Conservation (phyloP, 2,888 invertebrate genomes). For the Epiperipatus broadwayi region DNA sequence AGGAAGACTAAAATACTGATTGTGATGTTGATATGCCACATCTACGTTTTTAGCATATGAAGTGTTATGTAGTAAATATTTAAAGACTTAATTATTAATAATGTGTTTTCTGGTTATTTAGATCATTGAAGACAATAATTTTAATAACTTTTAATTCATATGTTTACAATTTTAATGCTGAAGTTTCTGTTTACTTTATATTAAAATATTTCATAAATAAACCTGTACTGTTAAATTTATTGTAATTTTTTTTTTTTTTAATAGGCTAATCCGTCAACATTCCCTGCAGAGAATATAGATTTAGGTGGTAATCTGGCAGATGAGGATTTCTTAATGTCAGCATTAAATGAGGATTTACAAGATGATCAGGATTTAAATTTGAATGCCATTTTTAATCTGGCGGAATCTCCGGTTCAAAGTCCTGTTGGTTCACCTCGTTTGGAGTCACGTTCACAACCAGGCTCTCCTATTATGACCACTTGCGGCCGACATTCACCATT, state of each 20-base stretch:
- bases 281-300: slow-evolving; percentile 25
- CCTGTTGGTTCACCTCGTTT: slow-evolving; percentile 34
- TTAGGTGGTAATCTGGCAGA: slow-evolving; percentile 16
- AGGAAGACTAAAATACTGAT: no score
- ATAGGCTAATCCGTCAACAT: slow-evolving; percentile 49
- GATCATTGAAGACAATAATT: no score
- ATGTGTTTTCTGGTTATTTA: no score
- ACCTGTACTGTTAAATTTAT: slow-evolving; percentile 8
- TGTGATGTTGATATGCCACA: no score
- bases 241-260: slow-evolving; percentile 16
- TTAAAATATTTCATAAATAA: no score
- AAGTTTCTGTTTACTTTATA: no score
- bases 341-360: slow-evolving; percentile 17
- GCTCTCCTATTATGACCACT: slow-evolving; percentile 37
- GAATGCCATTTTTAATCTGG: slow-evolving; percentile 52
- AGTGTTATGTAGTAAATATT: no score
- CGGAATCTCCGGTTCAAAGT: slow-evolving; percentile 35
- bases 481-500: slow-evolving; percentile 35
- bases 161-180: no score
- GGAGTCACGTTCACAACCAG: slow-evolving; percentile 26
- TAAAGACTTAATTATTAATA: no score
- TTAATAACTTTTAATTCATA: no score
- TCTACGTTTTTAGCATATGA: no score
- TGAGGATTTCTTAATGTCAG: slow-evolving; percentile 16
- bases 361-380: slow-evolving; percentile 36